phyloP scores from a whole-genome alignment of 1,140 invertebrate species.

The Drosophila repletoides region DNA sequence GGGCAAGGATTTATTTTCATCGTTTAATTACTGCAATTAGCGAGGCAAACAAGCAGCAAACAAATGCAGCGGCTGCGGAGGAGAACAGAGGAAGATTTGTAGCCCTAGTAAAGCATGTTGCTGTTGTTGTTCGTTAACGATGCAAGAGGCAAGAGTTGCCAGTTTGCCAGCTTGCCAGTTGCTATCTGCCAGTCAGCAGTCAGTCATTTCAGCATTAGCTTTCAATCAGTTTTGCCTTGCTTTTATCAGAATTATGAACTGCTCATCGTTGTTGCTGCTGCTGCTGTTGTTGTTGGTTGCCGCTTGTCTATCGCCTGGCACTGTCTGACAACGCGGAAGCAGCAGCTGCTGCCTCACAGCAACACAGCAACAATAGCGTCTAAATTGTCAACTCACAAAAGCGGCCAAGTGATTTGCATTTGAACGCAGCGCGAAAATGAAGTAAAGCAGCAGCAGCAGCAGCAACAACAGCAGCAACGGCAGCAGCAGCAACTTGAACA shows the following conservation, averaged over 20 bases:
- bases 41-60: constrained; percentile 30
- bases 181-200: background rate
- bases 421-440: constrained; percentile 75
- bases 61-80: constrained; percentile 31
- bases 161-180: no score
- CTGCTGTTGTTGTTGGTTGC: constrained; percentile 29
- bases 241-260: constrained; percentile 43
- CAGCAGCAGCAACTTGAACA: no score
- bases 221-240: constrained; percentile 23
- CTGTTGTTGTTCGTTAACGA: no score
- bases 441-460: constrained; percentile 39
- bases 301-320: constrained; percentile 55
- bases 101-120: background rate
- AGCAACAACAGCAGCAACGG: background rate
- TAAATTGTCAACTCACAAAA: constrained; percentile 78
- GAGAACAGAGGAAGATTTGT: background rate
- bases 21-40: constrained; percentile 68
- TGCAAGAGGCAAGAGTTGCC: no score
- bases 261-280: constrained; percentile 12
- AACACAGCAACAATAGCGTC: constrained; percentile 66
- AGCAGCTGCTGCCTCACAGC: constrained; percentile 15
- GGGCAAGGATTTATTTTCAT: constrained; percentile 50
- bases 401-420: constrained; percentile 79
- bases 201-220: background rate
- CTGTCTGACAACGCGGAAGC: constrained; percentile 75